Percentiles rank a stretch among this genome's conserved stretches.
Evolutionary conservation across 1,140 invertebrate species (phyloP).

Genomic region (Spodoptera frugiperda): DNA sequence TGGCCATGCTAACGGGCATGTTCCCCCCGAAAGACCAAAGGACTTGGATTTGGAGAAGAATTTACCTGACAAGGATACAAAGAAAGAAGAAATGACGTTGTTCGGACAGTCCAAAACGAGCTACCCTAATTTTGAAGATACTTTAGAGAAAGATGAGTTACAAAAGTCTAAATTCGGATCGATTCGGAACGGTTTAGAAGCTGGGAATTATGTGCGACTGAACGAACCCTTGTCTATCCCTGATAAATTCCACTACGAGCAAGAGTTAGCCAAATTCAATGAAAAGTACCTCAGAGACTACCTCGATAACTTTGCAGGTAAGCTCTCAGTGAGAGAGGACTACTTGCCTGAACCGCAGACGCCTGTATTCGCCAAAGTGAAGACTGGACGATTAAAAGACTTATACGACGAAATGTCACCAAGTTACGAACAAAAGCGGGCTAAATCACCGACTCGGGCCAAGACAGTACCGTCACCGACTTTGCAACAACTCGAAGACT

Average conservation of each 20-base stretch:
- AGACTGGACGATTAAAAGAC: constrained; percentile 69
- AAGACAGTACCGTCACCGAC: constrained; percentile 77
- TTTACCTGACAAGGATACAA: constrained; percentile 55
- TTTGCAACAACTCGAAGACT: constrained; percentile 82
- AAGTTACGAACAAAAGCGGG: constrained; percentile 69
- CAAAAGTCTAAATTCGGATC: constrained; percentile 82
- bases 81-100: constrained; percentile 64
- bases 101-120: constrained; percentile 70
- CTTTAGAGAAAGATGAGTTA: constrained; percentile 70
- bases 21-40: constrained; percentile 71
- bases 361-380: constrained; percentile 82
- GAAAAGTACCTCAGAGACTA: constrained; percentile 79
- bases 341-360: constrained; percentile 83
- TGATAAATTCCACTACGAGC: constrained; percentile 77
- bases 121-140: constrained; percentile 68
- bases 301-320: constrained; percentile 67
- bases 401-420: constrained; percentile 76
- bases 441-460: constrained; percentile 73
- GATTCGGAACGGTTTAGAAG: constrained; percentile 75
- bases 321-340: constrained; percentile 73
- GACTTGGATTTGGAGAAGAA: constrained; percentile 72
- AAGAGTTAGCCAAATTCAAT: constrained; percentile 79
- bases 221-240: constrained; percentile 73
- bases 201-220: constrained; percentile 75
- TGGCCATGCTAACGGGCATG: constrained; percentile 53